These are phyloP conservation scores for Oppia nitens DNA, from an alignment of 1,140 invertebrate species.

Conservation along the genomic window DNA sequence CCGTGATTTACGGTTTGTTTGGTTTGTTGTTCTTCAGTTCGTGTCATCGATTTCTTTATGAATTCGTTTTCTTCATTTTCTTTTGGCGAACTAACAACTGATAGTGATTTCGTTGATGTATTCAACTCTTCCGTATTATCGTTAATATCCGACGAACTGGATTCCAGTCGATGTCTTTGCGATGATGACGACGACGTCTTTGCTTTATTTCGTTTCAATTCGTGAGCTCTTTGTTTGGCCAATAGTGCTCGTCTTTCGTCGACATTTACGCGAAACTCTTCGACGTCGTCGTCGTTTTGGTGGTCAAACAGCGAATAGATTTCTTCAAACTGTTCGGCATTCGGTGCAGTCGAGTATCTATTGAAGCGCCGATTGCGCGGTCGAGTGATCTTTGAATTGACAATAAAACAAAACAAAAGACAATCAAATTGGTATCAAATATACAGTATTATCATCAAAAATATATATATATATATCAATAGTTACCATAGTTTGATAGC, in stretches of 20 bases:
- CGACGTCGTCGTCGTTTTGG: not conserved
- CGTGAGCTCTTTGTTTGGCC: too few species aligned
- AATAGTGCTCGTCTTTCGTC: not conserved
- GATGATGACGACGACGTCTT: not conserved
- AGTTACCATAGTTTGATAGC: conserved; percentile 38
- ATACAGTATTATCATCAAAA: too few species aligned
- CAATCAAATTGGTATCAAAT: not conserved
- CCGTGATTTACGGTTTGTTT: too few species aligned
- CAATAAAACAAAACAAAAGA: not conserved
- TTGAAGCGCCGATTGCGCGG: not conserved
- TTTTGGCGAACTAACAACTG: not conserved
- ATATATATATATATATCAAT: too few species aligned
- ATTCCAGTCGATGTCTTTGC: not conserved
- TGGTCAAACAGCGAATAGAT: not conserved
- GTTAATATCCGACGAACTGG: not conserved
- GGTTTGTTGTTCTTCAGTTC: too few species aligned
- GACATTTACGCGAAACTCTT: not conserved
- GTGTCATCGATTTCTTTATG: too few species aligned
- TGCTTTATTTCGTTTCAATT: too few species aligned
- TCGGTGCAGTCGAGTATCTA: not conserved
- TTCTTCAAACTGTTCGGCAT: not conserved
- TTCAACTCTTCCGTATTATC: not conserved
- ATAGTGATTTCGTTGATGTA: not conserved
- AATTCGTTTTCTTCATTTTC: not conserved
- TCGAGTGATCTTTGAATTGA: not conserved